phyloP scores from a whole-genome alignment of 1,140 invertebrate species.

The Vollenhovia emeryi region DNA sequence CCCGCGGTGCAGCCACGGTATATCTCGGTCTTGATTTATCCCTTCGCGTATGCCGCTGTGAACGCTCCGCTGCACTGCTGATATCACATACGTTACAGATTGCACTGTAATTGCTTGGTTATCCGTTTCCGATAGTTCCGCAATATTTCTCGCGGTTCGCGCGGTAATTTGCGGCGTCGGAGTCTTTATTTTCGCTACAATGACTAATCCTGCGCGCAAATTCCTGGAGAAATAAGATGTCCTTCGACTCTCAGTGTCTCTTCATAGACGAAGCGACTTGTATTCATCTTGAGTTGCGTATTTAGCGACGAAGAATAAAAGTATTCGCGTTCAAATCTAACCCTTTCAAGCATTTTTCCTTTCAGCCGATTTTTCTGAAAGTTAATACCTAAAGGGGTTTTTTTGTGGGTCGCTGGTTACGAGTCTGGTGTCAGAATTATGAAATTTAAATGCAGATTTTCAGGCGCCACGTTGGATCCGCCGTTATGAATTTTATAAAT shows the following conservation, averaged over 20 bases:
- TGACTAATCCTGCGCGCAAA: neutral
- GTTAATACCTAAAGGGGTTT: too few species aligned
- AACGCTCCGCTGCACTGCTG: neutral
- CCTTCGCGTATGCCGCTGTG: neutral
- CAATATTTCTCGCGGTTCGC: slow-evolving; percentile 13
- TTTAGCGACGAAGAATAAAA: neutral
- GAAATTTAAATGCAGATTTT: too few species aligned
- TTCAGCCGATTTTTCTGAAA: too few species aligned
- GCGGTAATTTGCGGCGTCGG: neutral
- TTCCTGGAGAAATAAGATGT: neutral
- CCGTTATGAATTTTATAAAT: too few species aligned
- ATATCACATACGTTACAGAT: slow-evolving; percentile 13
- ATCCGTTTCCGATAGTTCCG: slow-evolving; percentile 9
- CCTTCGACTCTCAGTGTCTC: neutral
- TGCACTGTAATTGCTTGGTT: slow-evolving; percentile 29
- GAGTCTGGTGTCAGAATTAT: too few species aligned
- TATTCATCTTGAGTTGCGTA: neutral
- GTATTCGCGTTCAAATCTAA: neutral
- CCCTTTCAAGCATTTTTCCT: too few species aligned
- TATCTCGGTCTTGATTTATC: neutral
- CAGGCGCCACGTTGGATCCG: too few species aligned
- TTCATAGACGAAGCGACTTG: neutral
- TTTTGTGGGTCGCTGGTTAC: too few species aligned
- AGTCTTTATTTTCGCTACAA: neutral
- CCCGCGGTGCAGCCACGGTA: neutral